A percentile compares a stretch with the other conserved stretches of the same genome.
phyloP scores from a whole-genome alignment of 2,888 invertebrate genomes.

The Baccha elongata region DNA sequence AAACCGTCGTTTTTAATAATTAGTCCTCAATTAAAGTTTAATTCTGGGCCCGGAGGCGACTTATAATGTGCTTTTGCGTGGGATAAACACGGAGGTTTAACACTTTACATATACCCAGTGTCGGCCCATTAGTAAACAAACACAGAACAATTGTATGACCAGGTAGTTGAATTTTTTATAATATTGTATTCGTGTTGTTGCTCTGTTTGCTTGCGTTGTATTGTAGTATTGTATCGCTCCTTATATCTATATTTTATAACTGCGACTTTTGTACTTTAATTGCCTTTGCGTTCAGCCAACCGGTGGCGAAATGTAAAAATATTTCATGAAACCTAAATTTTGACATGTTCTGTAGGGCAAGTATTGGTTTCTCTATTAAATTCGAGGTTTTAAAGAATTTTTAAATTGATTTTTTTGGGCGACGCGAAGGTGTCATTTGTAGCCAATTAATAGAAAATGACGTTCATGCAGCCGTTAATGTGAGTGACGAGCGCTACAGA shows the following conservation, averaged over 20 bases:
- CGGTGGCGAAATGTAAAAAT: too few relatives aligned
- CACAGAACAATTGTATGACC: constrained; percentile 43
- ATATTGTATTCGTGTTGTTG: constrained; percentile 52
- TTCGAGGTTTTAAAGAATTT: too few relatives aligned
- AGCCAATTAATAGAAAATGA: too few relatives aligned
- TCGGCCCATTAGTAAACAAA: constrained; percentile 50
- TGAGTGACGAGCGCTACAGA: too few relatives aligned
- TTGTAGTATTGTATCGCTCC: constrained; percentile 17
- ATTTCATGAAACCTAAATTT: too few relatives aligned
- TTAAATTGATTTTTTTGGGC: too few relatives aligned
- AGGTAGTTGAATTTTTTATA: constrained; percentile 36
- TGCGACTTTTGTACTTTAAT: constrained; percentile 14
- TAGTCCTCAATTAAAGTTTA: constrained; percentile 47
- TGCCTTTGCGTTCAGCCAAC: too few relatives aligned
- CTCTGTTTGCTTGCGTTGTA: too few relatives aligned
- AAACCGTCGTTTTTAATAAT: constrained; percentile 60
- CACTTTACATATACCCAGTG: constrained; percentile 25
- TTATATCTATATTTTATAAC: constrained; percentile 7
- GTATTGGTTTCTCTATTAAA: too few relatives aligned
- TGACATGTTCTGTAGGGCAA: too few relatives aligned
- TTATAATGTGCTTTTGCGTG: constrained; percentile 15
- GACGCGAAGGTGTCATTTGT: too few relatives aligned
- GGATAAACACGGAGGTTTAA: constrained; percentile 41
- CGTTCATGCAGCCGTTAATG: too few relatives aligned
- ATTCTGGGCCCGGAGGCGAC: constrained; percentile 3